phyloP scores from a whole-genome alignment of 2,113 vertebrate genomes.

The Gambusia affinis region DNA sequence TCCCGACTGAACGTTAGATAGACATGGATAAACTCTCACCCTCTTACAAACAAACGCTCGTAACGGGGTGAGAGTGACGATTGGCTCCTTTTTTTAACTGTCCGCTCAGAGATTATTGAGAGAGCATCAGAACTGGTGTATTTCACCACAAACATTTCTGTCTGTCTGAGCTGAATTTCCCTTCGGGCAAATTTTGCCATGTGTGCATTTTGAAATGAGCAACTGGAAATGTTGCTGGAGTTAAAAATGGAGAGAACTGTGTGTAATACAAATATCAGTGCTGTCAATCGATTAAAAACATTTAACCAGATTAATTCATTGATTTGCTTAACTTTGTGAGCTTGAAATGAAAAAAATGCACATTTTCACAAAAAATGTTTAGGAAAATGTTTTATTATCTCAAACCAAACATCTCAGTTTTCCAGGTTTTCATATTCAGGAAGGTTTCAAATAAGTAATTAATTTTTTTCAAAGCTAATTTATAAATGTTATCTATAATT shows the following conservation, averaged over 20 bases:
- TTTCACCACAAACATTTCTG: slow-evolving; percentile 51
- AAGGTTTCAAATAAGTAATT: too few relatives aligned
- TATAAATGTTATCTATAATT: too few relatives aligned
- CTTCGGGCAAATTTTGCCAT: slow-evolving; percentile 21
- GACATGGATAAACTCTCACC: slow-evolving; percentile 64
- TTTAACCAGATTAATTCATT: too few relatives aligned
- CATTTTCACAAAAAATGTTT: not conserved
- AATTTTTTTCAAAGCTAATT: too few relatives aligned
- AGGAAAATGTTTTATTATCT: too few relatives aligned
- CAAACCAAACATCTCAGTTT: too few relatives aligned
- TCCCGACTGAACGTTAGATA: slow-evolving; percentile 62
- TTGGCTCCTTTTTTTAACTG: slow-evolving; percentile 68
- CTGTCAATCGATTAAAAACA: too few relatives aligned
- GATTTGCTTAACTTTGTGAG: too few relatives aligned
- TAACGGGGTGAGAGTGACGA: slow-evolving; percentile 69
- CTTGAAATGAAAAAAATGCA: too few relatives aligned
- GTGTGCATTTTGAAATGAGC: slow-evolving; percentile 14
- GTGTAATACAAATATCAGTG: not conserved
- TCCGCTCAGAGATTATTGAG: slow-evolving; percentile 73
- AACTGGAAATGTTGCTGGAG: slow-evolving; percentile 1
- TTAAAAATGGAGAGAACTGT: slow-evolving; percentile 7
- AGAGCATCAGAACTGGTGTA: slow-evolving; percentile 58
- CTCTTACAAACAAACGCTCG: slow-evolving; percentile 58
- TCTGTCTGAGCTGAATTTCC: slow-evolving; percentile 20
- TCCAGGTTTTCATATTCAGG: too few relatives aligned